A percentile compares a stretch with the other conserved stretches of the same genome.
phyloP scores from a whole-genome alignment of 2,113 vertebrate genomes.

The Himantopus leucocephalus region DNA sequence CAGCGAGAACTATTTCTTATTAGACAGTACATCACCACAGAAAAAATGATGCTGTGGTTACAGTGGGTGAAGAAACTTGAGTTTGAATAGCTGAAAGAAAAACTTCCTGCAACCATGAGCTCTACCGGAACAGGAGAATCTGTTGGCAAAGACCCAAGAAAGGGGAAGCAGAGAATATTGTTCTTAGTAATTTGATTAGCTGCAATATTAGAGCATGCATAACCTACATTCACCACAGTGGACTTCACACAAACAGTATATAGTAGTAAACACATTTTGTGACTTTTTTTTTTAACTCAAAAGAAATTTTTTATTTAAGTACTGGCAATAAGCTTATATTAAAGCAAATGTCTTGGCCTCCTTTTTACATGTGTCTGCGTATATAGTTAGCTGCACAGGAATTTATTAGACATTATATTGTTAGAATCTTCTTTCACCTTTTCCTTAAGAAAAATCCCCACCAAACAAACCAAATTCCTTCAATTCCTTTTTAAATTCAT shows the following conservation, averaged over 20 bases:
- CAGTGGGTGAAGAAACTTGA: neutral
- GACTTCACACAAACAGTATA: neutral
- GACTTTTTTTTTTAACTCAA: neutral
- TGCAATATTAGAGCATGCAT: neutral
- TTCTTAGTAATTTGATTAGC: neutral
- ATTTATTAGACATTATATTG: neutral
- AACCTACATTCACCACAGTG: neutral
- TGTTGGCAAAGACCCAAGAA: neutral
- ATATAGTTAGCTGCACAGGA: neutral
- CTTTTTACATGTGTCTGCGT: neutral
- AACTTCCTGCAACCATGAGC: neutral
- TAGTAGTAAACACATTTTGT: neutral
- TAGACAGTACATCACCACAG: neutral
- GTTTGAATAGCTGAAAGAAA: neutral
- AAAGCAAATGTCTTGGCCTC: neutral
- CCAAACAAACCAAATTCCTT: neutral
- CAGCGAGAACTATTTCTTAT: neutral
- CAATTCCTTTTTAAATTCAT: neutral
- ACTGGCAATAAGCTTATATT: neutral
- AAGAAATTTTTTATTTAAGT: neutral
- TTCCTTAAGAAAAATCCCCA: neutral
- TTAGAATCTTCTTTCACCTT: neutral
- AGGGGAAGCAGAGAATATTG: neutral
- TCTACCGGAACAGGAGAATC: neutral
- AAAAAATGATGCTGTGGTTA: neutral